phyloP scores from a whole-genome alignment of 2,888 invertebrate genomes.

The Aquatica leii region DNA sequence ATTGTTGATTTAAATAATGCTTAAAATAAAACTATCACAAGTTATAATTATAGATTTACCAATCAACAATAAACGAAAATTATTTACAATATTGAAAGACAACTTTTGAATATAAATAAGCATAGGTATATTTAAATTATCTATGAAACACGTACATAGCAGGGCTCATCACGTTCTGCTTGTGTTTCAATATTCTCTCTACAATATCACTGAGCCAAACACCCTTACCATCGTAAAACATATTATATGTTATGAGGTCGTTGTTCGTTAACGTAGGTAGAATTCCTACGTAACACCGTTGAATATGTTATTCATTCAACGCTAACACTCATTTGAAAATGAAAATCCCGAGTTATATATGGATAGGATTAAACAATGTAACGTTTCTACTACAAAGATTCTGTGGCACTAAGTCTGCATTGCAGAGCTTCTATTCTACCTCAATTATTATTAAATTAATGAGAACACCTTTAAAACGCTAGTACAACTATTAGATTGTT shows the following conservation, averaged over 20 bases:
- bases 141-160: constrained; percentile 35
- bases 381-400: constrained; percentile 31
- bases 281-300: constrained; percentile 19
- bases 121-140: constrained; percentile 38
- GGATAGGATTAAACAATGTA: constrained; percentile 29
- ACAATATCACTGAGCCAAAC: constrained; percentile 30
- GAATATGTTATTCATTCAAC: constrained; percentile 11
- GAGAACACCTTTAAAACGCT: background rate
- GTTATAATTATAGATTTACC: constrained; percentile 6
- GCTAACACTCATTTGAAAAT: constrained; percentile 34
- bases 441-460: constrained; percentile 23
- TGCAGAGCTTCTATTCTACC: constrained; percentile 27
- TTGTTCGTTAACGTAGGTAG: constrained; percentile 32
- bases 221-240: constrained; percentile 29
- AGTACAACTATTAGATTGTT: too few relatives aligned
- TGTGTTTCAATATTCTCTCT: constrained; percentile 37
- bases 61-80: constrained; percentile 18
- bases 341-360: constrained; percentile 35
- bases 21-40: background rate
- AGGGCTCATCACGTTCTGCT: constrained; percentile 36
- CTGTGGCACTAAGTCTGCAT: constrained; percentile 21
- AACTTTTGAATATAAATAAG: constrained; percentile 33
- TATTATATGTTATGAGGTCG: constrained; percentile 33
- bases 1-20: background rate
- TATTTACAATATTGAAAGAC: constrained; percentile 30